Evolutionary conservation across 2,113 vertebrate species (phyloP), one percentile per base, ranked within the genome.

Genomic region (Myocastor coypus): DNA sequence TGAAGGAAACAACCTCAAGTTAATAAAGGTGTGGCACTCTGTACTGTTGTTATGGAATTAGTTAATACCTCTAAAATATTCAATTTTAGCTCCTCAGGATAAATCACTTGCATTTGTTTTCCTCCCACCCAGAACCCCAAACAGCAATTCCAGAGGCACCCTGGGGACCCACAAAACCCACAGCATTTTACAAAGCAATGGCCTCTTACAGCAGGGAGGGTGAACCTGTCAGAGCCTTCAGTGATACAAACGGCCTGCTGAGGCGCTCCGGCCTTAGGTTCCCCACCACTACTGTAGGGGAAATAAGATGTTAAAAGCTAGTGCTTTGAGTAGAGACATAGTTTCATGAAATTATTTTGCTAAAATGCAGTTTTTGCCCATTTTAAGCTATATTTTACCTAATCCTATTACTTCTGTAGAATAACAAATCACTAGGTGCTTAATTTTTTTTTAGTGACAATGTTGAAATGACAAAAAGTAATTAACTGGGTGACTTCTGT

Each of bases 381-480:
- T 87, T 77, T 83, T 42, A 94, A 77, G 20, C 87, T 14, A 61
- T 52, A 87, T 16, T 83, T 34, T 87, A 78, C 16, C 61, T 92
- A 84, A 63, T 42, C 73, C 24, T 68, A 59, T 26, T 81, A 37
- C 46, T 82, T 91, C 75, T 82, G 24, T 40, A 73, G 77, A 66
- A n/a, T 40, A 61, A 69, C 9, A 37, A 91, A 87, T 4, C 32
- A 90, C 24, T 30, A 89, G 81, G 88, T 71, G n/a, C 61, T 64
- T 71, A 73, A 13, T 93, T 92, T 90, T 92, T 90, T 85, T n/a
- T 81, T 85, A 63, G 28, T 28, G 40, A 93, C 73, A 6, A 75
- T 66, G 30, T 37, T 82, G 5, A 42, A 82, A 61, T 75, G 59
- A 75, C 50, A 87, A 61, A 93, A 91, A 78, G 32, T 87, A 83